Evolutionary conservation across 2,113 vertebrate genomes (phyloP), one percentile per base, ranked within the genome.

Genomic region (Vombatus ursinus): DNA sequence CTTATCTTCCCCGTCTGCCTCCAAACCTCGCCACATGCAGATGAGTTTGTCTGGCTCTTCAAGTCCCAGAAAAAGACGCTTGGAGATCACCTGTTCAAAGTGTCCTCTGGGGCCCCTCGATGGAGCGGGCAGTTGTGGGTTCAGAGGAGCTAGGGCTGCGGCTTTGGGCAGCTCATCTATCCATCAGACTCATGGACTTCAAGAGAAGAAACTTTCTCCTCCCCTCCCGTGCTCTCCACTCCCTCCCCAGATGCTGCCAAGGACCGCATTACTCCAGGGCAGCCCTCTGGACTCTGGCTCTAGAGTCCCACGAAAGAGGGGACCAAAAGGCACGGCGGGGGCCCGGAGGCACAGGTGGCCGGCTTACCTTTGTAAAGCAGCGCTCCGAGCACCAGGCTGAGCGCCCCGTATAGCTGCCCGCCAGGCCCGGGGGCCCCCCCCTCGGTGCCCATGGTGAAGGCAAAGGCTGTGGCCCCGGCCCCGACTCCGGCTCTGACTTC

Each of bases 321-420:
- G 12, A 12, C 61, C 14, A 3, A 37, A 37, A 68, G 61, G 31
- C 31, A 37, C 12, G 3, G 61, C 61, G 61, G n/a, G 61, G 57
- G 6, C 68, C 68, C 68, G 19, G 68, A 84, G 68, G 68, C n/a
- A 84, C 68, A 84, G 68, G 68, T 31, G 89, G 1, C 92, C 26
- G 8, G 14, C 77, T 99, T 94, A 99, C 98, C 98, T 98, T 95
- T 93, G 96, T 98, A 97, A 11, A 99, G 97, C 94, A 99, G 94
- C 37, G 97, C 98, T 48, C 94, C 98, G 52, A 98, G 95, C 44
- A 98, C 95, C 97, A 98, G 97, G 95, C 96, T 96, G 92, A 97
- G 95, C 23, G 93, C 97, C 97, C 96, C 93, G 96, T 96, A 97
- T 96, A 97, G 51, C 77, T 48, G 95, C 97, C 94, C 97, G 92